Evolutionary conservation across 2,888 invertebrate species (phyloP).

Genomic region (Eulithis testata): DNA sequence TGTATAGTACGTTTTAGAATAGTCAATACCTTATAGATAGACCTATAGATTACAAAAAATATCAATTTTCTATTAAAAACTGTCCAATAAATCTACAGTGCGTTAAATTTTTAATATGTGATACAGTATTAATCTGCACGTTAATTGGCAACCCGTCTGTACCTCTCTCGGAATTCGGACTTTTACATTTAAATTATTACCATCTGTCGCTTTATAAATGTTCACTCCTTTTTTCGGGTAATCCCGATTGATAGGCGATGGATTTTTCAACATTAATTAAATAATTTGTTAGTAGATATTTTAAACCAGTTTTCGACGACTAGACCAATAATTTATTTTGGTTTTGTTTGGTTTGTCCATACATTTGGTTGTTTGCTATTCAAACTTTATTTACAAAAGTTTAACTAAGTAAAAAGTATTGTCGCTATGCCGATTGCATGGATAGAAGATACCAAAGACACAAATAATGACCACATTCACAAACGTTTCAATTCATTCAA

Average conservation of each 20-base stretch:
- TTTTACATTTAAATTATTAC: conserved; percentile 60
- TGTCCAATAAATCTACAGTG: background rate
- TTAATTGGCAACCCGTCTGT: conserved; percentile 53
- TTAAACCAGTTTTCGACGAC: background rate
- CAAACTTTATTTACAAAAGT: too few species aligned
- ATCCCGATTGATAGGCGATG: conserved; percentile 58
- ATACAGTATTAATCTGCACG: conserved; percentile 63
- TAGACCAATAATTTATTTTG: background rate
- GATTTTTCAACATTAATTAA: conserved; percentile 59
- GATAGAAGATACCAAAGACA: too few species aligned
- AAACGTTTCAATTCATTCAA: background rate
- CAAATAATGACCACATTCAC: background rate
- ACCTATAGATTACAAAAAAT: too few species aligned
- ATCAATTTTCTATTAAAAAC: background rate
- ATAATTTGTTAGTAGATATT: conserved; percentile 48
- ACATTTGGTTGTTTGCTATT: too few species aligned
- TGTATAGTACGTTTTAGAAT: too few species aligned
- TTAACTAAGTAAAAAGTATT: too few species aligned
- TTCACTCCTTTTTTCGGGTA: conserved; percentile 55
- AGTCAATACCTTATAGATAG: too few species aligned
- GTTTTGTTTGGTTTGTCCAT: background rate
- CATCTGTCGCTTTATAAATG: conserved; percentile 61
- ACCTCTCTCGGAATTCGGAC: conserved; percentile 36
- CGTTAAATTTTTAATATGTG: conserved; percentile 56
- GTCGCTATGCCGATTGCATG: too few species aligned